Evolutionary conservation across 2,797 vertebrate species (phyloP), one percentile per base, ranked within the genome.

Genomic region (Silurus lanzhouensis): DNA sequence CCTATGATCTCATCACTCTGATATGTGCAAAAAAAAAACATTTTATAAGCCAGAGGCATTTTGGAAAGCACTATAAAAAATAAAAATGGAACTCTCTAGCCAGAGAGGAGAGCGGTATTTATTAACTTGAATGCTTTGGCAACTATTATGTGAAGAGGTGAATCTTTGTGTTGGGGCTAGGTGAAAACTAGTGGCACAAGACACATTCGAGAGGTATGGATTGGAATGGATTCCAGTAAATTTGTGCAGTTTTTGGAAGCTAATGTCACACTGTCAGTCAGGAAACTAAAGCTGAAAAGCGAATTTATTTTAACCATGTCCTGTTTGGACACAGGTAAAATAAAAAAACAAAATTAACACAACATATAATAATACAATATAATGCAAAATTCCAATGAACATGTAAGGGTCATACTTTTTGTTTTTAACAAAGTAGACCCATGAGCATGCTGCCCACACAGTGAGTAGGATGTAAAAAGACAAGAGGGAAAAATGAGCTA

Each of bases 401-500:
- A 38, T 38, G 38, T 38, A 3, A 38, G 38, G 38, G 38, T 38
- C 38, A 38, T 38, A 38, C 38, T 38, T 38, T 38, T 38, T 38
- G 38, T 38, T 38, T 38, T 38, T 38, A 38, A 38, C 38, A 38
- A 38, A 44, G 31, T 3, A 44, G 68, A 71, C 68, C 31, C 68
- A 71, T 71, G 68, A 44, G 68, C 68, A 71, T 71, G 2, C 44
- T 71, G 68, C 68, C 17, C 38, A 46, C 68, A 44, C 68, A 71
- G 31, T 71, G 38, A 44, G 68, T 71, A 71, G 68, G 68, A 71
- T 71, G 68, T 2, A 10, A 10, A 44, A 71, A 15, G 25, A 70
- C 38, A 38, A 38, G 38, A 38, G 31, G 31, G 66, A 38, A 70
- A 70, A 70, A 70, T 15, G 5, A 71, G 68, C 31, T 44, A 6